These are phyloP conservation scores for Sebastes miniatus DNA, from an alignment of 2,797 vertebrate genomes.

Conservation along the genomic window DNA sequence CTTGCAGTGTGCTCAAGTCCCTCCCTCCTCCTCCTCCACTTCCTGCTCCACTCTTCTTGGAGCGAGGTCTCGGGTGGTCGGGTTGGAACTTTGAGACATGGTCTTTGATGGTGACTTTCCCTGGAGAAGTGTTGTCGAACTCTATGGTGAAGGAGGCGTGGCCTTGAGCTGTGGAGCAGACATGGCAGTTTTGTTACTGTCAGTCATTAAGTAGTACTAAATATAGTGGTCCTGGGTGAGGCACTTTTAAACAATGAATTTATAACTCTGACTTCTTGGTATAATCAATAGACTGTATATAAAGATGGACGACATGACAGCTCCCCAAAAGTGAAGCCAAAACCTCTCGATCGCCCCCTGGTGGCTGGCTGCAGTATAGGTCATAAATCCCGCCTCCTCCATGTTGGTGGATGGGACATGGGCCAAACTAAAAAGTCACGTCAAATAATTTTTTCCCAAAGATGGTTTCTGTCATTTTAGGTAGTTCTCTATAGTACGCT, in stretches of 20 bases:
- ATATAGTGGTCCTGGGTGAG: background rate
- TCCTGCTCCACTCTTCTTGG: constrained; percentile 88
- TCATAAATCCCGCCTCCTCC: too few relatives aligned
- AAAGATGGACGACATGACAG: too few relatives aligned
- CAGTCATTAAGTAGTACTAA: background rate
- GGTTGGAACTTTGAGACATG: constrained; percentile 92
- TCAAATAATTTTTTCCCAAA: too few relatives aligned
- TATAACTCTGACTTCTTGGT: background rate
- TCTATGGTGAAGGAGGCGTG: constrained; percentile 99
- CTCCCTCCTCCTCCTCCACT: constrained; percentile 75
- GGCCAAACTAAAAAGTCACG: too few relatives aligned
- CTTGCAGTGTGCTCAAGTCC: constrained; percentile 93
- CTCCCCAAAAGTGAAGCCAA: too few relatives aligned
- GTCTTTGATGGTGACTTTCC: constrained; percentile 98
- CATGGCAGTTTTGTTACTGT: constrained; percentile 41
- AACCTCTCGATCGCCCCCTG: too few relatives aligned
- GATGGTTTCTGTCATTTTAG: too few relatives aligned
- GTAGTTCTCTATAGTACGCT: too few relatives aligned
- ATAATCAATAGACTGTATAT: background rate
- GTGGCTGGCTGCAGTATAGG: too few relatives aligned
- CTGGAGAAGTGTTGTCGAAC: constrained; percentile 94
- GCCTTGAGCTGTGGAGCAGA: constrained; percentile 82
- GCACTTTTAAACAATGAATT: background rate
- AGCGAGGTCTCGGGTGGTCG: constrained; percentile 87
- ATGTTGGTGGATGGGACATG: too few relatives aligned